phyloP scores from a whole-genome alignment of 2,888 invertebrate genomes.

The Cheilosia grossa region DNA sequence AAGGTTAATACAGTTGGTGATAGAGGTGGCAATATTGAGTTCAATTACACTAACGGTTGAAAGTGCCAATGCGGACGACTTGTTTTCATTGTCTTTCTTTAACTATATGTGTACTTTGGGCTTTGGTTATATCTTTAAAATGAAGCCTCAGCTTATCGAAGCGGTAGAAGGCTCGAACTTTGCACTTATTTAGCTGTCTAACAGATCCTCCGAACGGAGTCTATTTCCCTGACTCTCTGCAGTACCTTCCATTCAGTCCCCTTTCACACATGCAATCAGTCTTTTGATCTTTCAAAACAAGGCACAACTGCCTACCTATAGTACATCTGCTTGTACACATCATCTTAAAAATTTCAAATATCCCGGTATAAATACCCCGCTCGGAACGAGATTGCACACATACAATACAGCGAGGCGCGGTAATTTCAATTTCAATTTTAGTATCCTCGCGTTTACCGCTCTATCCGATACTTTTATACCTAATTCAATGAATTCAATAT shows the following conservation, averaged over 20 bases:
- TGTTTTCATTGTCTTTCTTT: too few species aligned
- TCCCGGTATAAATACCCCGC: background rate
- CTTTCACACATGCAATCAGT: too few species aligned
- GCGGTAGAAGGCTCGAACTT: too few species aligned
- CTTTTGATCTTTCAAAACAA: background rate
- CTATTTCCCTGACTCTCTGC: too few species aligned
- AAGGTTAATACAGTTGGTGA: too few species aligned
- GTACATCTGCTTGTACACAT: background rate
- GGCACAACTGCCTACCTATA: background rate
- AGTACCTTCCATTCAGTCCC: background rate
- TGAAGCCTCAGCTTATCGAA: too few species aligned
- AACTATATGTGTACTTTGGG: background rate
- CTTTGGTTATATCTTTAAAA: too few species aligned
- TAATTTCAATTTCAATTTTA: conserved; percentile 55
- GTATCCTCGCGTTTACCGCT: conserved; percentile 13
- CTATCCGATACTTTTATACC: conserved; percentile 22
- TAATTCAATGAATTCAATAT: conserved; percentile 65
- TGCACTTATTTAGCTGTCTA: too few species aligned
- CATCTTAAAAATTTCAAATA: background rate
- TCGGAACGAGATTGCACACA: conserved; percentile 16
- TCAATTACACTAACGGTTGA: too few species aligned
- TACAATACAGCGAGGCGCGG: conserved; percentile 16
- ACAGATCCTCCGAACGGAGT: too few species aligned
- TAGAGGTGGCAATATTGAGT: too few species aligned
- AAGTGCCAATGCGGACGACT: too few species aligned